phyloP scores from a whole-genome alignment of 2,113 vertebrate genomes.

The Seriola rivoliana region DNA sequence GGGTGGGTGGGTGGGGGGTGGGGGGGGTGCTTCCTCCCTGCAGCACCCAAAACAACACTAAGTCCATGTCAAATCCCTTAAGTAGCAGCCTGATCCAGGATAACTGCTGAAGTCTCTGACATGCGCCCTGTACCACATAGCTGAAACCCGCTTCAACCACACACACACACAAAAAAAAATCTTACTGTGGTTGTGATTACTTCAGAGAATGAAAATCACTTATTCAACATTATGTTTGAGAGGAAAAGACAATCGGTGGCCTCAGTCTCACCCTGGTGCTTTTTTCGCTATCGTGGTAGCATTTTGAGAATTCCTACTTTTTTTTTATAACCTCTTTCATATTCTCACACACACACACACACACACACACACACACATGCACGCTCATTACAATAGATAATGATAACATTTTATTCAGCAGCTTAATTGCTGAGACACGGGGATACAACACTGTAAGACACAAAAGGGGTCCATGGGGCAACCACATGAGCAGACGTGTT shows the following conservation, averaged over 20 bases:
- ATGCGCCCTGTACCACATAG: neutral
- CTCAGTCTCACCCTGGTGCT: neutral
- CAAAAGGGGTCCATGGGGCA: neutral
- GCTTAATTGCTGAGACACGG: conserved; percentile 27
- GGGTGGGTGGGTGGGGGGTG: too few relatives aligned
- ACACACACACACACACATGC: too few relatives aligned
- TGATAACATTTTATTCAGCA: conserved; percentile 12
- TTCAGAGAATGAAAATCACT: neutral
- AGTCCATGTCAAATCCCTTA: conserved; percentile 51
- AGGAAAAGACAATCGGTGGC: neutral
- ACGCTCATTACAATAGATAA: conserved; percentile 11
- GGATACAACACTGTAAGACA: conserved; percentile 4
- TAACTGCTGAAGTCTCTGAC: conserved; percentile 32
- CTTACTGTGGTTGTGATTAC: conserved; percentile 9
- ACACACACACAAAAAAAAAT: neutral
- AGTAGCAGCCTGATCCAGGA: conserved; percentile 51
- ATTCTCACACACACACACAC: neutral
- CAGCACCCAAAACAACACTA: conserved; percentile 54
- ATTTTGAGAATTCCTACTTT: neutral
- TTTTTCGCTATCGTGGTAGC: neutral
- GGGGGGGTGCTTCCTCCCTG: conserved; percentile 20
- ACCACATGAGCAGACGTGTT: neutral
- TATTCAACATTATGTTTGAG: neutral
- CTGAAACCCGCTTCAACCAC: neutral
- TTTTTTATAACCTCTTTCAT: neutral